Percentiles rank a stretch among this genome's conserved stretches.
Evolutionary conservation across 2,888 invertebrate genomes (phyloP).

Genomic region (Rhagonycha lutea): DNA sequence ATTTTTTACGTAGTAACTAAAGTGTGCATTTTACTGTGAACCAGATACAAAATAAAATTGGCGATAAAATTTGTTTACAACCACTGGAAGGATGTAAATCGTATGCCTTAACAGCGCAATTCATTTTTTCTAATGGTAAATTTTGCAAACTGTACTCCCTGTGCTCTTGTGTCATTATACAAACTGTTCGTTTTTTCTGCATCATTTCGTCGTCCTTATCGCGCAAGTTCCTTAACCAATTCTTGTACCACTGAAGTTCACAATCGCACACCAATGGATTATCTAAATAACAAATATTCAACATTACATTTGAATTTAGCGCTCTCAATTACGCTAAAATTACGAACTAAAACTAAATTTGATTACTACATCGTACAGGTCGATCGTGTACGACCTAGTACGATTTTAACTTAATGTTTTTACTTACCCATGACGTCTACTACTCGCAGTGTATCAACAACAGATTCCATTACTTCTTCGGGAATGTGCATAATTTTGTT

Average conservation of each 20-base stretch:
- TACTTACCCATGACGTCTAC: conserved; percentile 85
- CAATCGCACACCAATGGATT: conserved; percentile 89
- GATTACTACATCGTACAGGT: too few species aligned
- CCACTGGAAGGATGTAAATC: conserved; percentile 36
- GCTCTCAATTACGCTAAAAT: too few species aligned
- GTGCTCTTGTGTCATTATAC: conserved; percentile 79
- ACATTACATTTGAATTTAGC: background rate
- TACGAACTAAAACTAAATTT: background rate
- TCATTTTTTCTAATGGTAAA: conserved; percentile 82
- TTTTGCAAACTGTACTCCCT: conserved; percentile 81
- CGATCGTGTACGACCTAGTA: background rate
- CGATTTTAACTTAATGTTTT: background rate
- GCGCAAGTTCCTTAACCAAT: conserved; percentile 75
- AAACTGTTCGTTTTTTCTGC: conserved; percentile 83
- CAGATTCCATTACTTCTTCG: conserved; percentile 87
- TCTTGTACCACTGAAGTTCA: conserved; percentile 85
- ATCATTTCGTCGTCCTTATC: conserved; percentile 87
- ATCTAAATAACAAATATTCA: conserved; percentile 60
- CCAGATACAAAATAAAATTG: conserved; percentile 26
- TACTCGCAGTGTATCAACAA: conserved; percentile 82
- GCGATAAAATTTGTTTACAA: conserved; percentile 29
- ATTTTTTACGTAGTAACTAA: conserved; percentile 24
- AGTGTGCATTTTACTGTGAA: conserved; percentile 32
- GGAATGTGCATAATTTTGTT: conserved; percentile 83
- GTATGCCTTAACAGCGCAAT: conserved; percentile 71